Base-by-base conservation (phyloP, 2,113 vertebrate species). In the Epinephelus cyanopodus region DNA sequence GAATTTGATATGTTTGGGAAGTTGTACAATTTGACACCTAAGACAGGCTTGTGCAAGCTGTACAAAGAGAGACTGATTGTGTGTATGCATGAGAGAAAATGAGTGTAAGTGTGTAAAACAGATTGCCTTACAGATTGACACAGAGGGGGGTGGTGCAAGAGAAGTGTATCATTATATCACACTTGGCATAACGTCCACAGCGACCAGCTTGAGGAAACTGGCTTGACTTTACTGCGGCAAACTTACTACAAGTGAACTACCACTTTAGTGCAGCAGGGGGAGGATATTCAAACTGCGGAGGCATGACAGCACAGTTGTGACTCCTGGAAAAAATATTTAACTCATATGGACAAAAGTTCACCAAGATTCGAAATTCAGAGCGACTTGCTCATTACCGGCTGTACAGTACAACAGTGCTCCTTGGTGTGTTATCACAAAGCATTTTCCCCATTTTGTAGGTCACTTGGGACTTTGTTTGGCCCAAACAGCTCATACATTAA, bases 1-100 rank as follows among this genome's bases (percentile, higher is more conserved):
- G 45, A 80, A 82, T 53, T 14, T 48, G 73, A 88, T 74, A 5
- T 0, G 8, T 74, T 86, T 58, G 42, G 67, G 66, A 89, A 84
- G 71, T 79, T 79, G 67, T 52, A 62, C 18, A 71, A 79, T 42
- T 15, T 71, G 81, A 87, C 29, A 58, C 66, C 5, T 4, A 42
- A 29, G 25, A 58, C 74, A 87, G 23, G 84, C 57, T 39, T 50
- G 60, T 19, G 42, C 85, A 84, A 50, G 74, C 47, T n/a, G 12
- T 21, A 17, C 23, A 63, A 77, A 76, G n/a, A 74, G 23, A 80
- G 52, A 74, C 2, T 12, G 64, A 48, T 29, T 29, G n/a, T 18
- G 45, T 63, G 18, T 3, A 11, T 68, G 56, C 52, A 58, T 61
- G 45, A 33, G 47, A 23, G 42, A 50, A 29, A 48, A 33, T n/a